A percentile compares a stretch with the other conserved stretches of the same genome.
Conservation (phyloP, 1,140 invertebrate species). For the Delia radicum region DNA sequence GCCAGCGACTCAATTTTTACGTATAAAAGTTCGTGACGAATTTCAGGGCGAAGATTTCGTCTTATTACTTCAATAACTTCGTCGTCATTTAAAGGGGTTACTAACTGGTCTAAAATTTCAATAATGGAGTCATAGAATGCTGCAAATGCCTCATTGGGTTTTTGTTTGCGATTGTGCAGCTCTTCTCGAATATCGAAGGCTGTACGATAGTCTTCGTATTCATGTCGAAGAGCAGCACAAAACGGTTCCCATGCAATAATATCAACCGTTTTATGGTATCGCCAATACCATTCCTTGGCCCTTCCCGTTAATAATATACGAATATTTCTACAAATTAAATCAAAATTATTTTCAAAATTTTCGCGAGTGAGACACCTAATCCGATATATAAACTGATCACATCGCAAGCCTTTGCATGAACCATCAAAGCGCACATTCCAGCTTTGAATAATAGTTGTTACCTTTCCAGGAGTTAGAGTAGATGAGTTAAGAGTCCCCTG, state of each 20-base stretch:
- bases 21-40: background rate
- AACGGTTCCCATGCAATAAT: background rate
- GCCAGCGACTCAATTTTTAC: background rate
- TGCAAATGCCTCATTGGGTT: background rate
- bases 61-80: background rate
- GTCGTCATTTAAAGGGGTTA: background rate
- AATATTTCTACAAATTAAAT: background rate
- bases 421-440: background rate
- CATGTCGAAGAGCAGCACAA: background rate
- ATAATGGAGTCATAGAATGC: background rate
- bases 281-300: background rate
- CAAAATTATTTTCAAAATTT: background rate
- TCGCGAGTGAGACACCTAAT: background rate
- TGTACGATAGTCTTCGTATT: background rate
- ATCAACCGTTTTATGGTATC: background rate
- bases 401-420: background rate
- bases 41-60: background rate
- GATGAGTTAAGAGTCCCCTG: too few relatives aligned
- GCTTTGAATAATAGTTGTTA: background rate
- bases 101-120: background rate
- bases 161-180: background rate
- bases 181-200: background rate
- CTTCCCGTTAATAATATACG: background rate
- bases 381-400: background rate
- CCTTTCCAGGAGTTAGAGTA: too few relatives aligned